These are phyloP conservation scores for Chionodraco myersi DNA, from an alignment of 2,113 vertebrate species.

Conservation along the genomic window DNA sequence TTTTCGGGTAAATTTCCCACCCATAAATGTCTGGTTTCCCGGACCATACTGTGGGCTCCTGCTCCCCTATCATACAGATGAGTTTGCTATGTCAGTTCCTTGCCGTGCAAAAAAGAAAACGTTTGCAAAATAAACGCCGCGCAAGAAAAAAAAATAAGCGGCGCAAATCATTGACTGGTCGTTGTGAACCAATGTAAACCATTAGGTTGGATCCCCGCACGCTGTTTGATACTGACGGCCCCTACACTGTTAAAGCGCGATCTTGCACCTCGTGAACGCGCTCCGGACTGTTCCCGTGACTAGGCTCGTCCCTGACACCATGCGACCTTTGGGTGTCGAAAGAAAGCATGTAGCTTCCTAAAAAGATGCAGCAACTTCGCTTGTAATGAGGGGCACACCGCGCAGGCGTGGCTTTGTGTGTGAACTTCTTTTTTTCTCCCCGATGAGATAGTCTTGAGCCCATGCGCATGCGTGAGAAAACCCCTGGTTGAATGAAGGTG, in stretches of 20 bases:
- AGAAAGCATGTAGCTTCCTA: constrained; percentile 82
- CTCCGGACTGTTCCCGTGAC: constrained; percentile 78
- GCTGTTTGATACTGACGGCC: constrained; percentile 73
- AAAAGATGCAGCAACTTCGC: constrained; percentile 81
- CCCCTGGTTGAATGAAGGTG: constrained; percentile 68
- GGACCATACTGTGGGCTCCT: constrained; percentile 93
- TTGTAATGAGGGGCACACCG: constrained; percentile 74
- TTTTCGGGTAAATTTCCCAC: constrained; percentile 99
- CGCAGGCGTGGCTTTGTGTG: constrained; percentile 84
- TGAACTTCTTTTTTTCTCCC: constrained; percentile 70
- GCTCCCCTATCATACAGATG: constrained; percentile 85
- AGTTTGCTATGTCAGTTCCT: constrained; percentile 78
- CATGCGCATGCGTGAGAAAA: constrained; percentile 77
- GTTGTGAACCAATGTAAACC: constrained; percentile 78
- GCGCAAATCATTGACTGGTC: constrained; percentile 74
- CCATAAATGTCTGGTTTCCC: constrained; percentile 99
- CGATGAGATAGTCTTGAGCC: constrained; percentile 61
- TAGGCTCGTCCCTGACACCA: constrained; percentile 83
- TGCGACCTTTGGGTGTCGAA: constrained; percentile 84
- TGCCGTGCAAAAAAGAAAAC: constrained; percentile 70
- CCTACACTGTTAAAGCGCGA: constrained; percentile 81
- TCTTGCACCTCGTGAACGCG: constrained; percentile 85
- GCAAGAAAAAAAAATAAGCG: constrained; percentile 50
- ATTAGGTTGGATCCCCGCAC: constrained; percentile 78
- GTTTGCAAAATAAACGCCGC: constrained; percentile 61